phyloP scores from a whole-genome alignment of 2,113 vertebrate genomes.

The Odobenus rosmarus region DNA sequence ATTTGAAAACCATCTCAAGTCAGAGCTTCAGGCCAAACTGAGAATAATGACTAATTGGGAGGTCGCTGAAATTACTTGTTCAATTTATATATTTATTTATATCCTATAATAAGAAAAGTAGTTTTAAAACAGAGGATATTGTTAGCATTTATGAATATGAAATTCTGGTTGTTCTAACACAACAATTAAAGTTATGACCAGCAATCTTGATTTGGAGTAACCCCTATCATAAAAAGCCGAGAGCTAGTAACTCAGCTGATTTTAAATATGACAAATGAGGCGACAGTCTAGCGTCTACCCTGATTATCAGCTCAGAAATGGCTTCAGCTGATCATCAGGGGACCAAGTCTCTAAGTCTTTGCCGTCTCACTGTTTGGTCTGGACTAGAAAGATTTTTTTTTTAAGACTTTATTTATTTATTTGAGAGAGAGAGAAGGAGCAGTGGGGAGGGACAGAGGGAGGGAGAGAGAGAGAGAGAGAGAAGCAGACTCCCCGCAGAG shows the following conservation, averaged over 20 bases:
- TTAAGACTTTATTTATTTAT: too few species aligned
- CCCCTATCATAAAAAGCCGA: background rate
- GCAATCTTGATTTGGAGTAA: background rate
- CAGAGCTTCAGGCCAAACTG: background rate
- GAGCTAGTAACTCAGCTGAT: background rate
- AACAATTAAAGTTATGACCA: background rate
- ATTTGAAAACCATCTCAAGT: slow-evolving; percentile 36
- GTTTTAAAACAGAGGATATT: background rate
- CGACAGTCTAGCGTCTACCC: background rate
- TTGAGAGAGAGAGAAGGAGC: too few species aligned
- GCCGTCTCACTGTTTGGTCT: background rate
- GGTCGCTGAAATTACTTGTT: background rate
- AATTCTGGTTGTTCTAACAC: background rate
- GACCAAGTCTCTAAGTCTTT: background rate
- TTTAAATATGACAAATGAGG: background rate
- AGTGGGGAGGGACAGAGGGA: too few species aligned
- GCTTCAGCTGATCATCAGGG: background rate
- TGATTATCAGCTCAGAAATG: background rate
- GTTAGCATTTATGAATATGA: background rate
- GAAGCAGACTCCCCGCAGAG: too few species aligned
- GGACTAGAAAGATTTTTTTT: background rate
- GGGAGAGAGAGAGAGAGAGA: too few species aligned
- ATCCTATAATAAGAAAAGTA: background rate
- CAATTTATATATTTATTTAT: background rate
- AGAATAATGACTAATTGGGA: background rate